Percentiles rank a stretch among this genome's conserved stretches.
phyloP scores from a whole-genome alignment of 2,797 vertebrate species.

The Sebastes itinus region DNA sequence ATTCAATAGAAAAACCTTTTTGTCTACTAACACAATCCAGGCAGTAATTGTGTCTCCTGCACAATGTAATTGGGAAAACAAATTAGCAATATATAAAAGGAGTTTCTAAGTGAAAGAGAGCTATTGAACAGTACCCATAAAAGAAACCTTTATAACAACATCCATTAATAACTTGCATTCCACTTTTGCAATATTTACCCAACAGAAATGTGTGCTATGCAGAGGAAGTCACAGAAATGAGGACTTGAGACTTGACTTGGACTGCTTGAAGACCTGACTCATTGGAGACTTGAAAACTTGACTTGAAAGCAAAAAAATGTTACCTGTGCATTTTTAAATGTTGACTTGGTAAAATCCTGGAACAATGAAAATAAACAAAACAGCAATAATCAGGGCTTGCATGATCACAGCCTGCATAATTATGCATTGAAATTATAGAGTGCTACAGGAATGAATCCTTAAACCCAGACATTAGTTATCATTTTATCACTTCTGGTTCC shows the following conservation, averaged over 20 bases:
- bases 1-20: background rate
- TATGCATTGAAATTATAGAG: background rate
- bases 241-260: background rate
- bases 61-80: background rate
- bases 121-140: background rate
- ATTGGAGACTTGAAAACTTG: background rate
- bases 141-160: background rate
- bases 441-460: background rate
- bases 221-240: background rate
- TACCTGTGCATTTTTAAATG: background rate
- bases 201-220: background rate
- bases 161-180: background rate
- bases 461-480: background rate
- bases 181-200: background rate
- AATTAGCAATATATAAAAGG: background rate
- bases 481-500: too few species aligned
- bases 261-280: background rate
- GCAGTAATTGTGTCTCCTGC: background rate
- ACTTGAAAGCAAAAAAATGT: background rate
- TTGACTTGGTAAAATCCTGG: background rate
- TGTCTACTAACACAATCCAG: background rate
- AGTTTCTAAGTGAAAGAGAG: background rate
- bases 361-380: background rate
- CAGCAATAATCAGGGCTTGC: background rate
- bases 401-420: background rate